Conservation (phyloP, 2,888 invertebrate genomes). For the Lasius fuliginosus region DNA sequence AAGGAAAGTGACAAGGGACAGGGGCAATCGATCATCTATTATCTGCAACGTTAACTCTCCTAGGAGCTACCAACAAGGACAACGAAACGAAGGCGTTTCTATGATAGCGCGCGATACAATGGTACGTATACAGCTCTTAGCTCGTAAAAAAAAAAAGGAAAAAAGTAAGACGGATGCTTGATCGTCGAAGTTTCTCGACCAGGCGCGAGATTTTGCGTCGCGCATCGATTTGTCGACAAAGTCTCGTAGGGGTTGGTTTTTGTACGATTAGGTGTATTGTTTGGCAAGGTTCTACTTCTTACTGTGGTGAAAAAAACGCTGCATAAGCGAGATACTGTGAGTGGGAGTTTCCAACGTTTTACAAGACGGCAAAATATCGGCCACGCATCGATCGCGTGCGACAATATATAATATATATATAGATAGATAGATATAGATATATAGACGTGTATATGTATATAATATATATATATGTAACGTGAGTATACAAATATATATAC, state of each 20-base stretch:
- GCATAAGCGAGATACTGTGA: constrained; percentile 86
- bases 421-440: constrained; percentile 68
- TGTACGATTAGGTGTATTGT: constrained; percentile 68
- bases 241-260: constrained; percentile 62
- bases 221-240: constrained; percentile 73
- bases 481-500: constrained; percentile 72
- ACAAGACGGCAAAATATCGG: constrained; percentile 81
- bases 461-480: constrained; percentile 36
- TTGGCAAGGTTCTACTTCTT: constrained; percentile 85
- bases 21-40: constrained; percentile 54
- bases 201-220: constrained; percentile 62
- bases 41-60: constrained; percentile 55
- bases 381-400: constrained; percentile 77
- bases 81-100: constrained; percentile 53
- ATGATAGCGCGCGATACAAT: constrained; percentile 49
- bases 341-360: constrained; percentile 83
- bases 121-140: constrained; percentile 49
- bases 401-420: constrained; percentile 76
- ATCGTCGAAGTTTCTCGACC: constrained; percentile 30
- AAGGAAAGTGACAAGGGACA: constrained; percentile 45
- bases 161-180: constrained; percentile 37
- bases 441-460: constrained; percentile 58
- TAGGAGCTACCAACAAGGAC: constrained; percentile 56
- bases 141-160: background rate
- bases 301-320: constrained; percentile 86